Evolutionary conservation across 2,797 vertebrate species (phyloP).

Genomic region (Lacerta agilis): DNA sequence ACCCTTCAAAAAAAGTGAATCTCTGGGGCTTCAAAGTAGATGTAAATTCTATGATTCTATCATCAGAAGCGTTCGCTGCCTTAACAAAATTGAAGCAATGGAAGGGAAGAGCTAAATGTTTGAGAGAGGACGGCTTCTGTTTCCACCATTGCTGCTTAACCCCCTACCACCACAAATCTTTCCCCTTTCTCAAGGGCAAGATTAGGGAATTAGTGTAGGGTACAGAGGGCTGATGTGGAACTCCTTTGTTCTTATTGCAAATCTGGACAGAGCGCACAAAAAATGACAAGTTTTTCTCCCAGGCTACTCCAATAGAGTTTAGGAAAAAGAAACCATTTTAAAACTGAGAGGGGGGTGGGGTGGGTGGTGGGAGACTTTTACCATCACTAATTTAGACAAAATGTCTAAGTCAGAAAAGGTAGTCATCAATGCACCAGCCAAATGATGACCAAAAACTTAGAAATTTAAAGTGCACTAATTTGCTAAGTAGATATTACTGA

Average conservation of each 20-base stretch:
- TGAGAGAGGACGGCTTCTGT: not conserved
- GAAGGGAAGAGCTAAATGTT: not conserved
- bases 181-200: not conserved
- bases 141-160: not conserved
- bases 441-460: not conserved
- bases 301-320: not conserved
- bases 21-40: too few species aligned
- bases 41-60: too few species aligned
- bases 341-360: not conserved
- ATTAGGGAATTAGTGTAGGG: not conserved
- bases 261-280: not conserved
- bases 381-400: not conserved
- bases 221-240: not conserved
- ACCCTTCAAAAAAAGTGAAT: too few species aligned
- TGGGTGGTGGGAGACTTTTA: not conserved
- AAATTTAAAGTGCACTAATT: conserved; percentile 18
- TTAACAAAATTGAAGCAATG: not conserved
- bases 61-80: not conserved
- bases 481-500: conserved; percentile 11
- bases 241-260: not conserved
- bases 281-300: not conserved
- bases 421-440: not conserved
- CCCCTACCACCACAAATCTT: not conserved
- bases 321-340: not conserved
- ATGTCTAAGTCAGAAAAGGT: not conserved